These are phyloP conservation scores for Ladona fulva DNA, from an alignment of 1,140 invertebrate species.

Conservation along the genomic window DNA sequence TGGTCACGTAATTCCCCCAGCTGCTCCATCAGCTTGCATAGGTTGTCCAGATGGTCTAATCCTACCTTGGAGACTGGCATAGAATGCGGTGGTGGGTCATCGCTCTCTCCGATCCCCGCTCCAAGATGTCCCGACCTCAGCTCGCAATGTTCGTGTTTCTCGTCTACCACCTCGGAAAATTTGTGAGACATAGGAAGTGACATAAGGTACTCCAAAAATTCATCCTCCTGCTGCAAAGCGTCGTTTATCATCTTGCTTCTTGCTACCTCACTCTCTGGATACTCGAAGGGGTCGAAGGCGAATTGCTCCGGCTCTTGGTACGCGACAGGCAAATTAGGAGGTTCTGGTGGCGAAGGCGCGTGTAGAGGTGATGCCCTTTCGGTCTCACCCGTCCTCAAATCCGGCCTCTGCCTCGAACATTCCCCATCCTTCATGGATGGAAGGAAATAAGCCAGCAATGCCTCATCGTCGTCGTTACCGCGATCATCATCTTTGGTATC, in stretches of 20 bases:
- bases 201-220: slow-evolving; percentile 31
- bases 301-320: not conserved
- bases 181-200: slow-evolving; percentile 27
- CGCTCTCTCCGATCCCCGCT: not conserved
- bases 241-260: slow-evolving; percentile 36
- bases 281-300: not conserved
- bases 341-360: no score
- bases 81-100: not conserved
- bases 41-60: slow-evolving; percentile 64
- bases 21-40: slow-evolving; percentile 64
- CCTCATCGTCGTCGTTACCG: no score
- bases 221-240: slow-evolving; percentile 33
- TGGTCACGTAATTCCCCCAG: slow-evolving; percentile 59
- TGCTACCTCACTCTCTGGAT: not conserved
- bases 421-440: no score
- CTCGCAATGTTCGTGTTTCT: slow-evolving; percentile 18
- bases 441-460: no score
- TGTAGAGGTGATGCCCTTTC: no score
- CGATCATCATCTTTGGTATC: no score
- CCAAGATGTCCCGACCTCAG: no score
- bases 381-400: no score
- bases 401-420: no score
- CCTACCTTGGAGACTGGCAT: slow-evolving; percentile 31
- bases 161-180: slow-evolving; percentile 3
- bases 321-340: no score